Percentiles rank a stretch among this genome's conserved stretches.
Conservation (phyloP, 2,113 vertebrate species). For the Bubo blakistoni region DNA sequence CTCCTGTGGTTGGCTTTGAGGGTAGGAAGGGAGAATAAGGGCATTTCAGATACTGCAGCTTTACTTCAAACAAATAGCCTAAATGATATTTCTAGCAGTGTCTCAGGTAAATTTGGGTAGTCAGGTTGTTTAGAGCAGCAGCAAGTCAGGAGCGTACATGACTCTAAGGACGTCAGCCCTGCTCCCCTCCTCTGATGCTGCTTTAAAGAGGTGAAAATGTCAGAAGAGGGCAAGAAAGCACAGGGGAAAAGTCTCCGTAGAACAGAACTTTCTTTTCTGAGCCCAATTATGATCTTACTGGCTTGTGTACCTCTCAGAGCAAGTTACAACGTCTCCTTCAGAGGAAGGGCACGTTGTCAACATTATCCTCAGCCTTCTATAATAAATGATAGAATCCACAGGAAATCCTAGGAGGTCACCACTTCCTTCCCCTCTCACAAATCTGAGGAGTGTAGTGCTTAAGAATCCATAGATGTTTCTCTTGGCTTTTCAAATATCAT, state of each 20-base stretch:
- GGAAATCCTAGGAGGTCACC: conserved; percentile 43
- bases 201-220: not conserved
- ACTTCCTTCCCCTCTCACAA: conserved; percentile 40
- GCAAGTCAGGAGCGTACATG: not conserved
- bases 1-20: not conserved
- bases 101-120: not conserved
- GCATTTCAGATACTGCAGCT: not conserved
- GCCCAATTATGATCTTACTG: not conserved
- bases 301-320: not conserved
- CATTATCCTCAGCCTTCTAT: not conserved
- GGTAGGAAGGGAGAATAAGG: not conserved
- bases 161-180: not conserved
- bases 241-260: not conserved
- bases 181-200: not conserved
- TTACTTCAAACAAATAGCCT: not conserved
- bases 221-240: not conserved
- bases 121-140: not conserved
- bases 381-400: not conserved
- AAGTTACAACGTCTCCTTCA: not conserved
- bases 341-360: not conserved
- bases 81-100: not conserved
- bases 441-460: not conserved
- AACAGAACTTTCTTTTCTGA: not conserved
- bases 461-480: conserved; percentile 6
- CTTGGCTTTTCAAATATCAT: not conserved